These are phyloP conservation scores for Chaitophorus viminalis DNA, from an alignment of 2,888 invertebrate genomes.

Conservation along the genomic window DNA sequence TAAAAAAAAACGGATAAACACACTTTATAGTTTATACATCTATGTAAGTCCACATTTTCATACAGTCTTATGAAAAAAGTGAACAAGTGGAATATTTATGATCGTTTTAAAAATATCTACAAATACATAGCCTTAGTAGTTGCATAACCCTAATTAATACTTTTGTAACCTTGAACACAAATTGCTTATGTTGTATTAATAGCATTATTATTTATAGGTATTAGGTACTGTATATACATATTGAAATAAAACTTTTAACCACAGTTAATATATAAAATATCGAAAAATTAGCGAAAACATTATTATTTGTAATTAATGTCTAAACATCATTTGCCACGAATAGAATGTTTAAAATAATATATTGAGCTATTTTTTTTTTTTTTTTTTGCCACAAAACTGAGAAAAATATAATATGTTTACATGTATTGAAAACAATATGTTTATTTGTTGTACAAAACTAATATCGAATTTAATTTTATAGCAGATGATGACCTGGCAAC, in stretches of 20 bases:
- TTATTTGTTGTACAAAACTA: not conserved
- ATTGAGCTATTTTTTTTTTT: not conserved
- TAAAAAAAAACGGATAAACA: constrained; percentile 20
- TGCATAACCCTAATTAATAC: constrained; percentile 22
- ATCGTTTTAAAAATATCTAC: constrained; percentile 13
- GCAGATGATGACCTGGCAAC: constrained; percentile 48
- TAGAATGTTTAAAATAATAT: not conserved
- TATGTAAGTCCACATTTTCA: no score
- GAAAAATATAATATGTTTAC: not conserved
- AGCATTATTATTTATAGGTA: not conserved
- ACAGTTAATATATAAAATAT: not conserved
- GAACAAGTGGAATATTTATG: constrained; percentile 11
- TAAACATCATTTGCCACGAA: not conserved
- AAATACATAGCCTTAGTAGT: not conserved
- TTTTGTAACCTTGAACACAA: not conserved
- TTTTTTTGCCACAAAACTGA: not conserved
- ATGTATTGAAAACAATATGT: not conserved
- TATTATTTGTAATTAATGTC: not conserved
- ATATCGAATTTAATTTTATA: constrained; percentile 17
- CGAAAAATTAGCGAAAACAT: not conserved
- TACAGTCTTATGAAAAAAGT: not conserved
- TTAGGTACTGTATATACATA: not conserved
- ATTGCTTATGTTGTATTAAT: not conserved
- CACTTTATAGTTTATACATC: not conserved
- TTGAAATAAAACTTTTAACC: not conserved